A percentile compares a stretch with the other conserved stretches of the same genome.
Conservation (phyloP, 2,113 vertebrate genomes). For the Plecturocebus donacophilus region DNA sequence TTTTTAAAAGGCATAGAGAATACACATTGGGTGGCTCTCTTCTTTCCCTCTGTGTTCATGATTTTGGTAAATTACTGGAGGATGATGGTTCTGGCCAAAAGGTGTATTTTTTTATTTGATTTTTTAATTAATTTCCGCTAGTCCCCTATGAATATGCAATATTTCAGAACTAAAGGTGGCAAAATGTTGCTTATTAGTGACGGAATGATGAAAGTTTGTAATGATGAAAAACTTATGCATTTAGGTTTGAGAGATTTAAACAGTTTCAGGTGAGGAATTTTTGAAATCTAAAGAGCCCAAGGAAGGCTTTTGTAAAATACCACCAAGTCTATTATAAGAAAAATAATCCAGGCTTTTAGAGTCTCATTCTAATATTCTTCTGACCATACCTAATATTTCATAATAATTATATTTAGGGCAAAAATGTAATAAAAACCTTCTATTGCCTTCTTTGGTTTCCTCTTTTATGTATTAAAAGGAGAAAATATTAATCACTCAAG, state of each 20-base stretch:
- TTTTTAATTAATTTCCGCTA: not conserved
- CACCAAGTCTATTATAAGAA: conserved; percentile 16
- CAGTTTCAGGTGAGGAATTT: not conserved
- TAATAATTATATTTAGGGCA: not conserved
- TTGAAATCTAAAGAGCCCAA: not conserved
- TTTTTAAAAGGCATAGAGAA: not conserved
- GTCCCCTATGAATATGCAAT: not conserved
- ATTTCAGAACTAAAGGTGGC: not conserved
- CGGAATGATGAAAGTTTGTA: not conserved
- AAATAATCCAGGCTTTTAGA: not conserved
- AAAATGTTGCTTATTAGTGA: not conserved
- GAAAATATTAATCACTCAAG: conserved; percentile 39
- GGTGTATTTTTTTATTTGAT: not conserved
- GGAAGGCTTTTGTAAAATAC: not conserved
- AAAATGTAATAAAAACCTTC: not conserved
- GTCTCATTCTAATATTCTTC: not conserved
- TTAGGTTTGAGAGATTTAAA: not conserved
- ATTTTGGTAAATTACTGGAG: not conserved
- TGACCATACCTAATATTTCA: not conserved
- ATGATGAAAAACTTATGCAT: not conserved
- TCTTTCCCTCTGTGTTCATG: not conserved
- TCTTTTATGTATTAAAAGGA: not conserved
- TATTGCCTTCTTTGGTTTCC: not conserved
- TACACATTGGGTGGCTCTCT: not conserved
- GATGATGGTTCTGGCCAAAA: not conserved